phyloP scores from a whole-genome alignment of 2,888 invertebrate genomes.

The Drosophila ustulata region DNA sequence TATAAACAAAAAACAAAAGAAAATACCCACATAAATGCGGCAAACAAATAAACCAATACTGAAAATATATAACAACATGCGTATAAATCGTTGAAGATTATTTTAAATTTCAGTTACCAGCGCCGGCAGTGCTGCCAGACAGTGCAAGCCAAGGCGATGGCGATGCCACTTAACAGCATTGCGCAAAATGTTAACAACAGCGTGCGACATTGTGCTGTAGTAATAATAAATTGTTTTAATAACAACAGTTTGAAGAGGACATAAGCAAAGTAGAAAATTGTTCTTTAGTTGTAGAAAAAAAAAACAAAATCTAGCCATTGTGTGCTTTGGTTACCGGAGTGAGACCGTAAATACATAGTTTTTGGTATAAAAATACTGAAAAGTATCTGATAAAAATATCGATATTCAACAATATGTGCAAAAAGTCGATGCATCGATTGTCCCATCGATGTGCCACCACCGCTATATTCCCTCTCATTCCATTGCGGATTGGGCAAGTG shows the following conservation, averaged over 20 bases:
- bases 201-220: no score
- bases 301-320: no score
- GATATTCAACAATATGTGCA: no score
- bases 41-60: conserved; percentile 30
- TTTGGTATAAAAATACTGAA: conserved; percentile 2
- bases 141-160: background rate
- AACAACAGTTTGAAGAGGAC: no score
- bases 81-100: background rate
- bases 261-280: no score
- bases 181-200: conserved; percentile 24
- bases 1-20: conserved; percentile 30
- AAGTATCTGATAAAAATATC: no score
- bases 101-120: conserved; percentile 36
- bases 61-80: conserved; percentile 5
- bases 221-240: background rate
- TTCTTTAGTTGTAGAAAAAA: no score
- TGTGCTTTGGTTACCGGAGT: background rate
- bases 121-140: conserved; percentile 43
- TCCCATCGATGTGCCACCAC: conserved; percentile 12
- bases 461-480: conserved; percentile 18
- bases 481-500: conserved; percentile 6
- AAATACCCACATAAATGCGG: conserved; percentile 49
- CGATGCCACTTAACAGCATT: conserved; percentile 29
- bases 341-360: background rate
- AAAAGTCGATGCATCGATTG: background rate